A percentile compares a stretch with the other conserved stretches of the same genome.
Evolutionary conservation across 1,140 invertebrate genomes (phyloP).

Genomic region (Eurosta solidaginis): DNA sequence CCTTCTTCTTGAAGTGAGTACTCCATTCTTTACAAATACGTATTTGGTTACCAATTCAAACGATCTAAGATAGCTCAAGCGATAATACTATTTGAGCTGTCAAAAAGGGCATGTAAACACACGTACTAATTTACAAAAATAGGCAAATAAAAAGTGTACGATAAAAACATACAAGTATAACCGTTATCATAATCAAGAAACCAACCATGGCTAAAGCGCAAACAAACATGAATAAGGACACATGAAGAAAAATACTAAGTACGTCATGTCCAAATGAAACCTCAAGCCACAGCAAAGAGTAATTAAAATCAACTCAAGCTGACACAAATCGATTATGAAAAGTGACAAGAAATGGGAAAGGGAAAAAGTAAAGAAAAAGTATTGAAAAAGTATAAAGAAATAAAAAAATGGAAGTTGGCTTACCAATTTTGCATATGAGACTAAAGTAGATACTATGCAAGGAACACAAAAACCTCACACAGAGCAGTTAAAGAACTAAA

Average conservation of each 20-base stretch:
- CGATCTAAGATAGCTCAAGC: background rate
- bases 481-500: too few species aligned
- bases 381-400: background rate
- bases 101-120: background rate
- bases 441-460: too few species aligned
- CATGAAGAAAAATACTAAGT: background rate
- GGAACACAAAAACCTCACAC: too few species aligned
- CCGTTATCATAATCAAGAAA: background rate
- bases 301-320: conserved; percentile 57
- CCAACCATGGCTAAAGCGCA: background rate
- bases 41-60: too few species aligned
- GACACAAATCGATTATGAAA: conserved; percentile 47
- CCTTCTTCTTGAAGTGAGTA: too few species aligned
- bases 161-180: background rate
- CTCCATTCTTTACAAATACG: too few species aligned
- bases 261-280: background rate
- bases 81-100: background rate
- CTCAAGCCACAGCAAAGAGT: conserved; percentile 37
- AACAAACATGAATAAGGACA: background rate
- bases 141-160: background rate
- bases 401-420: background rate
- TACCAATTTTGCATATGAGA: too few species aligned
- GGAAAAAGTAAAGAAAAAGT: background rate
- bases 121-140: background rate
- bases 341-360: background rate